Conservation (phyloP, 2,888 invertebrate species). For the Eremobia ochroleuca region DNA sequence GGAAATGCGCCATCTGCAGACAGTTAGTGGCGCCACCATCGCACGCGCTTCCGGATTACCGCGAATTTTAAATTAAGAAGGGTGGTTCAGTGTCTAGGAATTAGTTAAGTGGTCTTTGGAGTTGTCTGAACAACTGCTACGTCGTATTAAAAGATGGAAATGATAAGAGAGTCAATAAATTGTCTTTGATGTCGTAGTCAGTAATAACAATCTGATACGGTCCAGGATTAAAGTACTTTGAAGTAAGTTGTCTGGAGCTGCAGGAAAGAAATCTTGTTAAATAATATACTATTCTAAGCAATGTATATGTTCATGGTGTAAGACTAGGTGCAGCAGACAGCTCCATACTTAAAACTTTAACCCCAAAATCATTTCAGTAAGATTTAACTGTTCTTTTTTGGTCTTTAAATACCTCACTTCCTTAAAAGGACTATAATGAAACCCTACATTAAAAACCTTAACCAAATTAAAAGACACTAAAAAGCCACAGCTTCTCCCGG, state of each 20-base stretch:
- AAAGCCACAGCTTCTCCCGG: slow-evolving; percentile 36
- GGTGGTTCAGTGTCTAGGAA: slow-evolving; percentile 59
- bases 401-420: background rate
- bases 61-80: slow-evolving; percentile 60
- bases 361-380: background rate
- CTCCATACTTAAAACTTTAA: background rate
- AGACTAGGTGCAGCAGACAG: background rate
- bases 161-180: slow-evolving; percentile 38
- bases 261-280: background rate
- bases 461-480: slow-evolving; percentile 47
- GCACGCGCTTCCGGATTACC: slow-evolving; percentile 69
- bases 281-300: background rate
- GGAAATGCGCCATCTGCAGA: slow-evolving; percentile 74
- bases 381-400: background rate
- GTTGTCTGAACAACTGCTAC: slow-evolving; percentile 48
- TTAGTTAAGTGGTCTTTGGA: slow-evolving; percentile 37
- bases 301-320: background rate
- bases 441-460: background rate
- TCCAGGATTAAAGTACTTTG: background rate
- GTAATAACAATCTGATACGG: background rate
- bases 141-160: slow-evolving; percentile 26
- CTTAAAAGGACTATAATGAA: background rate
- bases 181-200: slow-evolving; percentile 15
- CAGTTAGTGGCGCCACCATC: slow-evolving; percentile 76
- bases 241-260: background rate